Base-by-base conservation (phyloP, 2,113 vertebrate species). In the Rostratula benghalensis region DNA sequence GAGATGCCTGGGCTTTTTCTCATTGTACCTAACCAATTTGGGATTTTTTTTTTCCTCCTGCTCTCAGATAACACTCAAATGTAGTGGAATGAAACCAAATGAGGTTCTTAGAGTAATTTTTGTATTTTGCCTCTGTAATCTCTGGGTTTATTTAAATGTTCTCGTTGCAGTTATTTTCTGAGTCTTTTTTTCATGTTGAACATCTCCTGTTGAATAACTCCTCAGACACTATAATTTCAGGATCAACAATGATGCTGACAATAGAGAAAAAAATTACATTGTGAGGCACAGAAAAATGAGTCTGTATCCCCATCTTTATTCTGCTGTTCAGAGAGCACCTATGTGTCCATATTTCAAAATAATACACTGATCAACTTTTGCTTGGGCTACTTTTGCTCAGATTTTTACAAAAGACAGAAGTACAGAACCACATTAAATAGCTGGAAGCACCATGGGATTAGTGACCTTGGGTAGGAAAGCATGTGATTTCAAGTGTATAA, bases 171-270 rank as follows among this genome's bases (percentile, higher is more conserved):
- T 80, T 65, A 78, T 97, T 98, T 96, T 86, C 92, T 37, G 33
- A 96, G 89, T 91, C 96, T 97, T 73, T 96, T 92, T 97, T 97
- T 96, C 83, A 65, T 92, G 89, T 78, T 1, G 28, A 68, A 41
- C 54, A 37, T 78, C 95, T 93, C 59, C 41, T 79, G 76, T 81
- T 84, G 90, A 95, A 96, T 94, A 93, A 69, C 91, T 96, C 91
- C 88, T 90, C 70, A 74, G 93, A 95, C 97, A 92, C 97, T 97
- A 28, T 97, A 97, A 98, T 98, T 98, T 98, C 97, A 95, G 96
- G 98, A 98, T 98, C 97, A 96, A 87, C 95, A 90, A 86, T 73
- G 80, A 67, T 63, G 87, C 81, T 81, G 95, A 95, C 95, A 95
- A 95, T 89, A 94, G 93, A 92, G 88, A 79, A 91, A 87, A 83